Base-by-base conservation (phyloP, 2,797 vertebrate species). In the Poeciliopsis turneri region DNA sequence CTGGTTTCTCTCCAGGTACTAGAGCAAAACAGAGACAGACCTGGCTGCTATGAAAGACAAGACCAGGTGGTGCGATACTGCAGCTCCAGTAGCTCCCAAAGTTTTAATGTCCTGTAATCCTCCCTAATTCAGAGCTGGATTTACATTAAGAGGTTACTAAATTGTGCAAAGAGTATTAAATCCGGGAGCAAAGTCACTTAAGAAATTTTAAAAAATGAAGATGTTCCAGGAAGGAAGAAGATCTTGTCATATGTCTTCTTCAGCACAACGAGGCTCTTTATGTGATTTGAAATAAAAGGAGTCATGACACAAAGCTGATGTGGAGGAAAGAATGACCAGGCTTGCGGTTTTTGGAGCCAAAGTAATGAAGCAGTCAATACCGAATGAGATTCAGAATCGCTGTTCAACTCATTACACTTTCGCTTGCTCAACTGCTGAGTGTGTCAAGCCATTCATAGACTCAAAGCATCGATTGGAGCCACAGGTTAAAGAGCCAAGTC, bases 51-150 rank as follows among this genome's bases (percentile, higher is more conserved):
- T 70, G 68, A 70, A 80, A 86, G 77, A 78, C 74, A 55, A 66
- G 82, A 59, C 78, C 5, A 39, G 74, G 76, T 82, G 78, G 80
- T 82, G 78, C 72, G 84, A 93, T 88, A 90, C 28, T 66, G 75
- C 75, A 86, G 86, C 85, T 91, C 84, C 72, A 77, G 74, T 82
- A 84, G 75, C 84, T 85, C 83, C 85, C 73, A 83, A 78, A 70
- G 85, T 79, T 88, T 84, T 91, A 92, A 92, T 84, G 77, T 84
- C 45, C 57, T 66, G 61, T 93, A 93, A 94, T 93, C 89, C 89
- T 85, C 49, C 81, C 81, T 30, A 88, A 85, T 85, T 82, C 78
- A 78, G 66, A 86, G 81, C n/a, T 51, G 72, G 81, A 92, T 90
- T 89, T 80, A 68, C 85, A 87, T 78, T 69, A 82, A 81, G 85